Evolutionary conservation across 1,140 invertebrate species (phyloP), one percentile per base, ranked within the genome.

Genomic region (Pygmarrhopalites habei): DNA sequence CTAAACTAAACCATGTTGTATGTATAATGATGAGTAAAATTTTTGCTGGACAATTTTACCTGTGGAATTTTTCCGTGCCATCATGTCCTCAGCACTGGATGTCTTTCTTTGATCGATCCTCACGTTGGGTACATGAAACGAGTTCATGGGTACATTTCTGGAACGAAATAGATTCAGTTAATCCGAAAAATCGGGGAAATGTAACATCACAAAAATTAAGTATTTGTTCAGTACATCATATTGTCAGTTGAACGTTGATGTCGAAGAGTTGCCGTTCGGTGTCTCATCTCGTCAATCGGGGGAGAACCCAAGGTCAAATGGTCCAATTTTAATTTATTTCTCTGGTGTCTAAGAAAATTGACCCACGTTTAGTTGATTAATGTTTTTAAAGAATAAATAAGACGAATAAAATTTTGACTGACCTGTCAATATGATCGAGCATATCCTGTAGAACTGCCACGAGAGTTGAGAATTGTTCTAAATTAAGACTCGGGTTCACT

Each of bases 361-460:
- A n/a, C 32, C 32, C 15, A 35, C 15, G 32, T 35, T 35, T 35
- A 26, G n/a, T n/a, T n/a, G n/a, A n/a, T n/a, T n/a, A n/a, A n/a
- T n/a, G n/a, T n/a, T n/a, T n/a, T n/a, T n/a, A n/a, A n/a, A n/a
- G n/a, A n/a, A n/a, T n/a, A n/a, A n/a, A n/a, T n/a, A 58, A 58
- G 21, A 39, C 25, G 39, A 7, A 32, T 43, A 2, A 1, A 15
- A 35, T 65, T 68, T 74, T 35, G 32, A 15, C 32, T 7, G 15
- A 81, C 77, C 87, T 84, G 76, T 95, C 92, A 60, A 96, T 92
- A 70, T 88, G 87, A 67, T 91, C 88, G 58, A 95, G 77, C 92
- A 95, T 95, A 69, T 94, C 90, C 71, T 93, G 87, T n/a, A 95
- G 78, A 5, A 94, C 88, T 79, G 92, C 88, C 68, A 95, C 83